phyloP scores from a whole-genome alignment of 2,113 vertebrate species.

The Mixornis gularis region DNA sequence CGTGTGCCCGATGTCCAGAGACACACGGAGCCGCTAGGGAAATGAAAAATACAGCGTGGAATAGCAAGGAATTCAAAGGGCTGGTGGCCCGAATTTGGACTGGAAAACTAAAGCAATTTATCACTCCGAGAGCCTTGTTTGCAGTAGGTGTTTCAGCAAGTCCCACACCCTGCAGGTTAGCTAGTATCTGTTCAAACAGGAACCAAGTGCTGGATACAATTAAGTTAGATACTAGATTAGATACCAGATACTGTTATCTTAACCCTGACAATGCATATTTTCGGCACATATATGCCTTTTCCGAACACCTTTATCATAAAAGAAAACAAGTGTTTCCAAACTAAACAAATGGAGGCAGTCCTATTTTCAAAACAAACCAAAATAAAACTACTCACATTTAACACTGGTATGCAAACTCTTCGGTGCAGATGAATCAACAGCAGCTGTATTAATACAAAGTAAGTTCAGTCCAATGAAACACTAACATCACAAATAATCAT shows the following conservation, averaged over 20 bases:
- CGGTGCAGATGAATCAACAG: slow-evolving; percentile 64
- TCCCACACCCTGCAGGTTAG: background rate
- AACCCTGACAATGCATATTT: background rate
- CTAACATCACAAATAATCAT: background rate
- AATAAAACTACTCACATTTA: slow-evolving; percentile 62
- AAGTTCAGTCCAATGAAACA: background rate
- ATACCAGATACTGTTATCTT: background rate
- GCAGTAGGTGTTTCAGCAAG: background rate
- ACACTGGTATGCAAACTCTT: slow-evolving; percentile 49
- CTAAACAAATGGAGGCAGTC: slow-evolving; percentile 34
- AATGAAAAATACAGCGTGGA: background rate
- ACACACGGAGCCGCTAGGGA: background rate
- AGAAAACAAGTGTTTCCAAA: slow-evolving; percentile 55
- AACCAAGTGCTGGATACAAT: background rate
- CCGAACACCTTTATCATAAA: background rate
- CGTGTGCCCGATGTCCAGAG: background rate
- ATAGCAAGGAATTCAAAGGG: background rate
- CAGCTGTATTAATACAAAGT: slow-evolving; percentile 62
- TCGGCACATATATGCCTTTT: background rate
- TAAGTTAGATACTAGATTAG: background rate
- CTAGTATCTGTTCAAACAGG: background rate
- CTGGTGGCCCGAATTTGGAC: background rate
- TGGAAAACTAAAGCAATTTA: background rate
- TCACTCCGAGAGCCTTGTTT: background rate
- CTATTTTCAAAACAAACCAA: slow-evolving; percentile 48